A percentile compares a stretch with the other conserved stretches of the same genome.
These are phyloP conservation scores for Lepidocyrtoides sp. DNA, from an alignment of 2,888 invertebrate genomes.

Conservation along the genomic window DNA sequence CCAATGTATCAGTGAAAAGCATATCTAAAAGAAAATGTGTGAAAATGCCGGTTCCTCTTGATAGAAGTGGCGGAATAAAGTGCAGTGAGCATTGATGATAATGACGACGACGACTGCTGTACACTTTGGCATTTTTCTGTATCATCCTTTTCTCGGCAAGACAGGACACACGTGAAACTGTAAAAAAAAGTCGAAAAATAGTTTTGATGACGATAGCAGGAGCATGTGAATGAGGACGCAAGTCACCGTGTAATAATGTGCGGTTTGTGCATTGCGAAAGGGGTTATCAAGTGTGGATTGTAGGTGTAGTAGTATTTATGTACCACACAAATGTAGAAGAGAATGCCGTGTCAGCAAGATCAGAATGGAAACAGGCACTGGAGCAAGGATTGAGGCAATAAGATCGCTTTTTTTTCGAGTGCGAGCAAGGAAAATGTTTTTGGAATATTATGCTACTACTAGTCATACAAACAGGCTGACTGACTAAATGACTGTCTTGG, in stretches of 20 bases:
- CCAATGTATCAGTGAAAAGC: not conserved
- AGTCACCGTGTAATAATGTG: not conserved
- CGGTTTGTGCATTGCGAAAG: not conserved
- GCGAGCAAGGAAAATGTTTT: not conserved
- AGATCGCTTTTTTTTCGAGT: not conserved
- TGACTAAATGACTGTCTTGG: not conserved
- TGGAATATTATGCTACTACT: too few relatives aligned
- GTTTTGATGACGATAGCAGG: not conserved
- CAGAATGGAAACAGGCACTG: constrained; percentile 43
- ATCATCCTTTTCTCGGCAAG: not conserved
- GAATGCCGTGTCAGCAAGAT: constrained; percentile 42
- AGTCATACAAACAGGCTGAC: not conserved
- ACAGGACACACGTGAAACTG: constrained; percentile 42
- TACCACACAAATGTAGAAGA: constrained; percentile 9
- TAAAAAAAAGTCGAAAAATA: constrained; percentile 13
- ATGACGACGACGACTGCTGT: not conserved
- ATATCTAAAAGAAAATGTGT: not conserved
- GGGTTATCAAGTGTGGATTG: not conserved
- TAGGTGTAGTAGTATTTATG: not conserved
- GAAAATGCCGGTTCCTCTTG: not conserved
- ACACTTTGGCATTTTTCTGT: constrained; percentile 22
- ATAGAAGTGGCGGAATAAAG: not conserved
- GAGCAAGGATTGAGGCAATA: not conserved
- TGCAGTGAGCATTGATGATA: not conserved
- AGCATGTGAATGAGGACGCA: not conserved